Conservation (phyloP, 2,113 vertebrate genomes). For the Spheniscus mendiculus region DNA sequence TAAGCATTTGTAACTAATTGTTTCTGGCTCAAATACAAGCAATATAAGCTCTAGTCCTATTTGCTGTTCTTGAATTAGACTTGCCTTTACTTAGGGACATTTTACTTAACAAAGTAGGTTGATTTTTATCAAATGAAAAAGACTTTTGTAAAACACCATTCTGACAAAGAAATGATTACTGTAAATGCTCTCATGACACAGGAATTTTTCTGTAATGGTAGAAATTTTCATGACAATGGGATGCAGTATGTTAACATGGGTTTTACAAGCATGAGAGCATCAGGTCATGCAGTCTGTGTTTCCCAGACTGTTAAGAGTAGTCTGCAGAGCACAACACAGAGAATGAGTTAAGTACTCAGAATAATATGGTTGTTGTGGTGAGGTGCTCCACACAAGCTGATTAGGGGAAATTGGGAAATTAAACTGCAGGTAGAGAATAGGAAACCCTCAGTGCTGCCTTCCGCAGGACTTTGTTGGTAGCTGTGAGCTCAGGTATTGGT, state of each 20-base stretch:
- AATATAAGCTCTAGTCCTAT: neutral
- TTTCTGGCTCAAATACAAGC: neutral
- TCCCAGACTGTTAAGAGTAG: neutral
- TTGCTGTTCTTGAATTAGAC: neutral
- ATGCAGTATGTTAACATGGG: neutral
- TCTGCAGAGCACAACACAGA: neutral
- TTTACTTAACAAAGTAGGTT: neutral
- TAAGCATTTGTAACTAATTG: neutral
- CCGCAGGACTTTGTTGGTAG: neutral
- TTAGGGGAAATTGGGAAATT: neutral
- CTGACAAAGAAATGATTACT: neutral
- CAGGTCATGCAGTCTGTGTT: neutral
- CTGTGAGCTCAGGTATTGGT: neutral
- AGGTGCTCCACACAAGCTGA: neutral
- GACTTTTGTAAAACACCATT: neutral
- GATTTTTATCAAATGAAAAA: neutral
- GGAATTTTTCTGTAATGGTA: neutral
- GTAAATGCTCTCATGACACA: neutral
- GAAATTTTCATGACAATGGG: neutral
- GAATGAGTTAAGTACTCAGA: neutral
- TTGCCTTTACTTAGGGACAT: neutral
- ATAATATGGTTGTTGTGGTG: neutral
- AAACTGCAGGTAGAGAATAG: neutral
- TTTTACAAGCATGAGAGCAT: neutral
- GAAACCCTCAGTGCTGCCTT: neutral